These are phyloP conservation scores for Rhineura floridana DNA, from an alignment of 2,113 vertebrate genomes.

Conservation along the genomic window DNA sequence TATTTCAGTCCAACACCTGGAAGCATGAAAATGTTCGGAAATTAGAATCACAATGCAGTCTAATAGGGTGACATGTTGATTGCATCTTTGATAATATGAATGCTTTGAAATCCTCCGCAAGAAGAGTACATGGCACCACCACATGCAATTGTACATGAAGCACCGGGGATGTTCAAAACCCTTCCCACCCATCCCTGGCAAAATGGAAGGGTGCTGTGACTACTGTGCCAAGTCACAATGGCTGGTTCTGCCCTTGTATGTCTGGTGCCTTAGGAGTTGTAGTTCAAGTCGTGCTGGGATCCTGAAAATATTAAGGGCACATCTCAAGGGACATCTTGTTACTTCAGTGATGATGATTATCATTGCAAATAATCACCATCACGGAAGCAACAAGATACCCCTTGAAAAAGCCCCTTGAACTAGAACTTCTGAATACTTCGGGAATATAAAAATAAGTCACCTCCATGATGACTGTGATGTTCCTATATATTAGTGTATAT, in stretches of 20 bases:
- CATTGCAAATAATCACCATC: too few species aligned
- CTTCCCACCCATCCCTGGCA: background rate
- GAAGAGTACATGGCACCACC: background rate
- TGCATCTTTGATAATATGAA: background rate
- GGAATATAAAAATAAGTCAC: too few species aligned
- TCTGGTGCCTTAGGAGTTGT: too few species aligned
- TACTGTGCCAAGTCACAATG: too few species aligned
- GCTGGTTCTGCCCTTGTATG: too few species aligned
- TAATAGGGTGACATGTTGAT: background rate
- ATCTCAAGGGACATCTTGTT: background rate
- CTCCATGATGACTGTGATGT: too few species aligned
- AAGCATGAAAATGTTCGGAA: background rate
- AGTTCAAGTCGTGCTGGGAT: too few species aligned
- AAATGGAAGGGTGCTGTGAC: too few species aligned
- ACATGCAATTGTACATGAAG: background rate
- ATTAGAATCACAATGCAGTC: background rate
- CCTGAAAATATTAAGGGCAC: background rate
- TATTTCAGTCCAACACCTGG: background rate
- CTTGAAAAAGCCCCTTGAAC: too few species aligned
- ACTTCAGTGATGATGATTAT: background rate
- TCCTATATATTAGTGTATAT: too few species aligned
- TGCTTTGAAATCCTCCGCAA: accelerated
- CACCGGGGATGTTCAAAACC: background rate
- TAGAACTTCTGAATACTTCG: too few species aligned
- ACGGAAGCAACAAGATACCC: too few species aligned